Evolutionary conservation across 2,113 vertebrate species (phyloP).

Genomic region (Mormyrus iriodes): DNA sequence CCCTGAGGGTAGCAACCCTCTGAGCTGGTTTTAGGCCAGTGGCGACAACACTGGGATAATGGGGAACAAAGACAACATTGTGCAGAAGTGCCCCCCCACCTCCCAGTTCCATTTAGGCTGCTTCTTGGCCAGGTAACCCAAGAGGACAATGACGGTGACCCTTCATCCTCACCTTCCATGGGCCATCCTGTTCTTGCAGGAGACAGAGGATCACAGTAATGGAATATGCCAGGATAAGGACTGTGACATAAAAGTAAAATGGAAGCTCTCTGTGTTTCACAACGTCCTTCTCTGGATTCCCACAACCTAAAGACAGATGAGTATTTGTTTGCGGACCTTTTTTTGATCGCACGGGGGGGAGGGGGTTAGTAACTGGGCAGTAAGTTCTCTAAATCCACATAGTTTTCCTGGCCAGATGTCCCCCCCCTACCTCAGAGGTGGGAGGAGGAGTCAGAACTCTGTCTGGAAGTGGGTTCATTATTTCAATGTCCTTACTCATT

Average conservation of each 20-base stretch:
- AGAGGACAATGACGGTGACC: not conserved
- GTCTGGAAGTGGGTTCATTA: not conserved
- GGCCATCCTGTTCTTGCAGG: not conserved
- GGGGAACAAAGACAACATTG: constrained; percentile 8
- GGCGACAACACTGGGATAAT: not conserved
- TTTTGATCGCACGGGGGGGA: not conserved
- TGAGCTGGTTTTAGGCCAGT: not conserved
- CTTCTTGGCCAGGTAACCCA: not conserved
- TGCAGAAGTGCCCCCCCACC: not conserved
- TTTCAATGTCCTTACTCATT: not conserved
- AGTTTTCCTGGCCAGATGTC: not conserved
- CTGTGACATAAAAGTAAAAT: not conserved
- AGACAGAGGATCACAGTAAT: constrained; percentile 10
- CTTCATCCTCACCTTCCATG: not conserved
- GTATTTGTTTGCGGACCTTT: not conserved
- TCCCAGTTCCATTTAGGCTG: not conserved
- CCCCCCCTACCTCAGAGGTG: not conserved
- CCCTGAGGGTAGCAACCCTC: not conserved
- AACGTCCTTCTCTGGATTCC: not conserved
- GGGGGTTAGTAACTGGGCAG: not conserved
- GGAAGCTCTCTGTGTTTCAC: not conserved
- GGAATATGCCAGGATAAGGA: not conserved
- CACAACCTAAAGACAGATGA: not conserved
- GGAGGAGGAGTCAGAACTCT: not conserved
- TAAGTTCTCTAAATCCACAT: not conserved